Evolutionary conservation across 2,888 invertebrate species (phyloP).

Genomic region (Meiosimyza platycephala): DNA sequence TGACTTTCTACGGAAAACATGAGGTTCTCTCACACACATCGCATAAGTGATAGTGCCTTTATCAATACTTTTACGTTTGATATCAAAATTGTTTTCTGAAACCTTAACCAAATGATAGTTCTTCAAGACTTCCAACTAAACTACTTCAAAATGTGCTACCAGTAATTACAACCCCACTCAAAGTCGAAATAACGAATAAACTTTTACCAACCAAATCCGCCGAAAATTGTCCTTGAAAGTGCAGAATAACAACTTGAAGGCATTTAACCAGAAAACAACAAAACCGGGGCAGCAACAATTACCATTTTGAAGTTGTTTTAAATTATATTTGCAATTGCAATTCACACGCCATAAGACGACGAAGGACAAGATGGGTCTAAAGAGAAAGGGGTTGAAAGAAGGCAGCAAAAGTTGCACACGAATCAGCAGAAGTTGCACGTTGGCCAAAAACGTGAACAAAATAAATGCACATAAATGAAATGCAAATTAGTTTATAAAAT

Average conservation of each 20-base stretch:
- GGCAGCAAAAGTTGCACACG: not conserved
- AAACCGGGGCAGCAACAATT: not conserved
- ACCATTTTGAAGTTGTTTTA: slow-evolving; percentile 23
- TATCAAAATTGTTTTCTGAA: too few relatives aligned
- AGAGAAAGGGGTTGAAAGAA: not conserved
- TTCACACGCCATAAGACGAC: slow-evolving; percentile 22
- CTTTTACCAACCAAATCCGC: not conserved
- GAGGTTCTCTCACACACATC: too few relatives aligned
- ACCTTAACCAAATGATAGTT: too few relatives aligned
- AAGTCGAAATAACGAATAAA: not conserved
- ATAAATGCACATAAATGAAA: slow-evolving; percentile 8
- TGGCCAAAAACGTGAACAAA: not conserved
- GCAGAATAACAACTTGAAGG: slow-evolving; percentile 12
- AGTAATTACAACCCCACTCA: not conserved
- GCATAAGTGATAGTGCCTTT: too few relatives aligned
- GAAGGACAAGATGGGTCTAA: not conserved
- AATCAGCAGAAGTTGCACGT: slow-evolving; percentile 1
- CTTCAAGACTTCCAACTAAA: not conserved
- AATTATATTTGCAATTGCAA: slow-evolving; percentile 28
- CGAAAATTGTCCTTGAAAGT: slow-evolving; percentile 23
- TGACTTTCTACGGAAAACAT: too few relatives aligned
- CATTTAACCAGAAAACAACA: slow-evolving; percentile 15
- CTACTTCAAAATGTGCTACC: slow-evolving; percentile 15
- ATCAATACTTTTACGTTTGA: too few relatives aligned
- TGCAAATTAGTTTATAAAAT: slow-evolving; percentile 28